These are phyloP conservation scores for Azorinus chamasolen DNA, from an alignment of 2,888 invertebrate genomes.

Conservation along the genomic window DNA sequence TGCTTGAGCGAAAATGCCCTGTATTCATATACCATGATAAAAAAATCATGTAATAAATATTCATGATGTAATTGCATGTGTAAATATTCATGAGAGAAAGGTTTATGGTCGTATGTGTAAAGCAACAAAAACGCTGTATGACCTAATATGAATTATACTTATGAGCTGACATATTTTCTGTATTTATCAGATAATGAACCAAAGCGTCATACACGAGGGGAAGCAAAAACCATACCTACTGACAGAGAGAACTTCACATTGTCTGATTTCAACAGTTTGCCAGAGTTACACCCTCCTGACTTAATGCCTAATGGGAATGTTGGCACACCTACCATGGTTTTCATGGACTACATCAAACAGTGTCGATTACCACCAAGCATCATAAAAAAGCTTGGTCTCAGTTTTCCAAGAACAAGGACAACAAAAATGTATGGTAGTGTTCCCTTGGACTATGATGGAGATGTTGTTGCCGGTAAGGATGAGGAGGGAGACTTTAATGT, in stretches of 20 bases:
- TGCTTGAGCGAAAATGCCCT: no score
- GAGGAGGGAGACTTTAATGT: constrained; percentile 57
- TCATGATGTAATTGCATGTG: no score
- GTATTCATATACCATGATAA: no score
- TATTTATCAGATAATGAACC: constrained; percentile 26
- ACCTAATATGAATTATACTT: no score
- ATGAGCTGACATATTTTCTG: no score
- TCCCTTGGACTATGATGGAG: constrained; percentile 85
- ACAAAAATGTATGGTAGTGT: constrained; percentile 87
- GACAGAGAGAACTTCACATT: constrained; percentile 80
- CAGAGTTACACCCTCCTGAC: constrained; percentile 83
- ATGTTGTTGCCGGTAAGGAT: constrained; percentile 42
- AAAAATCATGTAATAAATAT: no score
- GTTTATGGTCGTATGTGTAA: no score
- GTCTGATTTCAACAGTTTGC: constrained; percentile 78
- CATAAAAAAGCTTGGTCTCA: constrained; percentile 87
- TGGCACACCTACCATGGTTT: constrained; percentile 87
- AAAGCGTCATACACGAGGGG: constrained; percentile 70
- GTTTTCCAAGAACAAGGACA: constrained; percentile 81
- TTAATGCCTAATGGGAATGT: constrained; percentile 88
- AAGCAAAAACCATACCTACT: constrained; percentile 74
- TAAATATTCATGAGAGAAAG: no score
- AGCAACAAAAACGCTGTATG: no score
- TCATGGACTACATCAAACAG: constrained; percentile 86
- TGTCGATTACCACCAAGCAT: constrained; percentile 87